Base-by-base conservation (phyloP, 2,797 vertebrate genomes). In the Bovichtus diacanthus region DNA sequence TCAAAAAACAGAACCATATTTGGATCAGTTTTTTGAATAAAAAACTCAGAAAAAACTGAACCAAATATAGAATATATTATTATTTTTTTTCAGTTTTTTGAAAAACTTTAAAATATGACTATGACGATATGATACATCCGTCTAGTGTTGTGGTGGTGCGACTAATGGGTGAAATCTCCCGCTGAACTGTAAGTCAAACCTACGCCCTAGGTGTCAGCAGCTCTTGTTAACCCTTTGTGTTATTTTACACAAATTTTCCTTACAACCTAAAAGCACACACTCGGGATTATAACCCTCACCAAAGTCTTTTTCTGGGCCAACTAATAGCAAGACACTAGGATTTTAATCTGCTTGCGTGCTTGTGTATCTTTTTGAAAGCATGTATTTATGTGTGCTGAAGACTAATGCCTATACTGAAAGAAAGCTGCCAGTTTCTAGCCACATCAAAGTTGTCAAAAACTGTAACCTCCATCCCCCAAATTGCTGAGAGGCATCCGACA, bases 221-320 rank as follows among this genome's bases (percentile, higher is more conserved):
- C 44, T 25, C 23, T 16, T 6, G 4, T 38, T 53, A 51, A n/a
- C 50, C 16, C 36, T n/a, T 46, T 54, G 19, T 19, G 16, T 41
- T 43, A 9, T 69, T 64, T 60, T 29, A 8, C 36, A 29, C 51
- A 66, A 43, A 55, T 60, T 36, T 61, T 11, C 72, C 6, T 34
- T 70, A 16, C 53, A 72, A 70, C 36, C 47, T 61, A 68, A 64
- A 78, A 39, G 25, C 44, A 16, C 19, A 36, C 36, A 16, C 31
- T 19, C 27, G 56, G 29, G 21, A 68, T 67, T 54, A n/a, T n/a
- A n/a, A n/a, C n/a, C 61, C 39, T 69, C 21, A 21, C 12, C 18
- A 29, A 62, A 59, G 46, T 54, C 6, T 72, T 74, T 34, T 25
- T 65, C 29, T 76, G 29, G 56, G 43, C 60, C 27, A 70, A 19